Evolutionary conservation across 2,797 vertebrate species (phyloP).

Genomic region (Orientallactaga sibirica): DNA sequence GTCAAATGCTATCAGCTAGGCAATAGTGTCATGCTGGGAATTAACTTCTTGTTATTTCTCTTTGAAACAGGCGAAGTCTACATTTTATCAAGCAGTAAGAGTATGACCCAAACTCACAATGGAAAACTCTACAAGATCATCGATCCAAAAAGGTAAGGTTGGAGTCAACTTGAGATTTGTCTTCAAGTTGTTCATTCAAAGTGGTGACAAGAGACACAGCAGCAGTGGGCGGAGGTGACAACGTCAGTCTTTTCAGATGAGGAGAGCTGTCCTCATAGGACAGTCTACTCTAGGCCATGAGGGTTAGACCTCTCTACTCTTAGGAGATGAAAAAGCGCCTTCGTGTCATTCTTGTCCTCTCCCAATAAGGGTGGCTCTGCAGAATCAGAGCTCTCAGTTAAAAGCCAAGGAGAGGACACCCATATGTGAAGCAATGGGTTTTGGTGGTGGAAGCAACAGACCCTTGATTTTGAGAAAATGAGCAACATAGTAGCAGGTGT

Average conservation of each 20-base stretch:
- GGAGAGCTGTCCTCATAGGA: too few species aligned
- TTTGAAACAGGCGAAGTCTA: constrained; percentile 95
- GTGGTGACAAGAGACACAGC: neutral
- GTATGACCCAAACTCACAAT: constrained; percentile 94
- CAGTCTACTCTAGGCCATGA: rapidly evolving
- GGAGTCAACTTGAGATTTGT: neutral
- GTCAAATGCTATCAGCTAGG: neutral
- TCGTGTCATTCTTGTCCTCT: neutral
- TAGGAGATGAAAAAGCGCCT: neutral
- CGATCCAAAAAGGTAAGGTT: constrained; percentile 96
- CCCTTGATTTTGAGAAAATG: neutral
- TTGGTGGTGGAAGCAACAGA: constrained; percentile 34
- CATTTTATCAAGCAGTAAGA: constrained; percentile 98
- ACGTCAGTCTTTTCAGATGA: neutral
- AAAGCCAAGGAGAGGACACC: neutral
- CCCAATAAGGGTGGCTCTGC: neutral
- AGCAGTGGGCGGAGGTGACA: neutral
- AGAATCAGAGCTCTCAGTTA: neutral
- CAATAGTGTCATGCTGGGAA: neutral
- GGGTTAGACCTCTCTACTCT: neutral
- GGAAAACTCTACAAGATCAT: constrained; percentile 98
- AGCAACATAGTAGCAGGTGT: neutral
- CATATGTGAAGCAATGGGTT: neutral
- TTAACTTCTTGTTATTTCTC: constrained; percentile 53
- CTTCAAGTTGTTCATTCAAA: constrained; percentile 22